Conservation (phyloP, 1,140 invertebrate species). For the Apis laboriosa region DNA sequence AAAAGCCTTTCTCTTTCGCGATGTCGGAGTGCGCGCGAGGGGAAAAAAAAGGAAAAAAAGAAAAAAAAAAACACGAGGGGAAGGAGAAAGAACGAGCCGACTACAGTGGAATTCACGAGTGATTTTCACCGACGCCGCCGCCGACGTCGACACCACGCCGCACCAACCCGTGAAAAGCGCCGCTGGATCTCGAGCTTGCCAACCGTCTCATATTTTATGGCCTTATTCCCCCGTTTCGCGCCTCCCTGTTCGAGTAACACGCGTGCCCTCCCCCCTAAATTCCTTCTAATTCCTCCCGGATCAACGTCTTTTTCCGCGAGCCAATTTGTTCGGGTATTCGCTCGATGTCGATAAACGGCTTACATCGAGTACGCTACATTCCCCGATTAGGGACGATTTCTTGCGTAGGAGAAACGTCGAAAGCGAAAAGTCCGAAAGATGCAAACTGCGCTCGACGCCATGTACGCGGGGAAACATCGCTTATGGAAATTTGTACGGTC, state of each 20-base stretch:
- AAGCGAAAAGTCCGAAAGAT: too few relatives aligned
- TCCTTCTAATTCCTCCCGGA: conserved; percentile 15
- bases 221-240: conserved; percentile 27
- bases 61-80: neutral
- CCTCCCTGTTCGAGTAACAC: conserved; percentile 14
- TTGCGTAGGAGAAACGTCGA: too few relatives aligned
- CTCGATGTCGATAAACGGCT: neutral
- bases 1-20: conserved; percentile 53
- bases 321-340: conserved; percentile 3
- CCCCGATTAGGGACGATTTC: too few relatives aligned
- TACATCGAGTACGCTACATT: neutral
- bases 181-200: conserved; percentile 37
- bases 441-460: too few relatives aligned
- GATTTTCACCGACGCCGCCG: conserved; percentile 44
- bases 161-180: conserved; percentile 40
- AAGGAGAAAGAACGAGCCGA: conserved; percentile 37
- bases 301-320: neutral
- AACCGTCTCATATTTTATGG: conserved; percentile 42
- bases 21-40: conserved; percentile 21
- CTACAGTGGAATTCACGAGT: conserved; percentile 57
- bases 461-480: conserved; percentile 20
- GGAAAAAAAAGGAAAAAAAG: neutral
- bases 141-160: conserved; percentile 3
- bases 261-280: neutral
- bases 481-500: conserved; percentile 38